Evolutionary conservation across 1,140 invertebrate species (phyloP).

Genomic region (Callitettix versicolor): DNA sequence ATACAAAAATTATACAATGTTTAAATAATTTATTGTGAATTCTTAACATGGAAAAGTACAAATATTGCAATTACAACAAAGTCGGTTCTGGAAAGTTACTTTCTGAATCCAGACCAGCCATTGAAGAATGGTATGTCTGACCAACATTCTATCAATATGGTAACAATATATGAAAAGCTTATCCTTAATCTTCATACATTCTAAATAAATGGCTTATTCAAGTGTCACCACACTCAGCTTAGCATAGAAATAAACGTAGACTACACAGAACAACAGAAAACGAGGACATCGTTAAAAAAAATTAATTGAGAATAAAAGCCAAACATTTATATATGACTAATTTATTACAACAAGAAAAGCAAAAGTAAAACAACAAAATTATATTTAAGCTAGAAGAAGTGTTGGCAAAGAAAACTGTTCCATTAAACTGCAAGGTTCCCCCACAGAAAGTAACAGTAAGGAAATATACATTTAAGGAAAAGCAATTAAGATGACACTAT

Average conservation of each 20-base stretch:
- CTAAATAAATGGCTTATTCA: conserved; percentile 14
- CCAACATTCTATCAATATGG: conserved; percentile 17
- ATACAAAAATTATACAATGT: conserved; percentile 12
- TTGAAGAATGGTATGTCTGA: not conserved
- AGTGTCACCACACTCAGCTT: conserved; percentile 11
- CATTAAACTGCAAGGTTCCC: not conserved
- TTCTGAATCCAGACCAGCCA: conserved; percentile 7
- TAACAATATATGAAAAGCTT: conserved; percentile 24
- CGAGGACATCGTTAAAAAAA: not conserved
- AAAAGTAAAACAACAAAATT: conserved; percentile 14
- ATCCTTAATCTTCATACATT: conserved; percentile 19
- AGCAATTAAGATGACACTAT: no score
- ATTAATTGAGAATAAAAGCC: conserved; percentile 18
- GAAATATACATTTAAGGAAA: conserved; percentile 10
- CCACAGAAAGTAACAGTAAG: conserved; percentile 17
- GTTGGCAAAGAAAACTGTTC: conserved; percentile 1
- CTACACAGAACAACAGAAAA: conserved; percentile 18
- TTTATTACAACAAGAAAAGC: conserved; percentile 12
- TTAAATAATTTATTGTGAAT: conserved; percentile 26
- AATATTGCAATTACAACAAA: conserved; percentile 27
- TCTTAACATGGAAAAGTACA: conserved; percentile 26
- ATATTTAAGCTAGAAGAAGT: conserved; percentile 18
- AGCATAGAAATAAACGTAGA: conserved; percentile 17
- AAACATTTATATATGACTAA: conserved; percentile 22
- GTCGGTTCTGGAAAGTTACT: conserved; percentile 24